A percentile compares a stretch with the other conserved stretches of the same genome.
Conservation (phyloP, 1,140 invertebrate genomes). For the Drosophila ogumai region DNA sequence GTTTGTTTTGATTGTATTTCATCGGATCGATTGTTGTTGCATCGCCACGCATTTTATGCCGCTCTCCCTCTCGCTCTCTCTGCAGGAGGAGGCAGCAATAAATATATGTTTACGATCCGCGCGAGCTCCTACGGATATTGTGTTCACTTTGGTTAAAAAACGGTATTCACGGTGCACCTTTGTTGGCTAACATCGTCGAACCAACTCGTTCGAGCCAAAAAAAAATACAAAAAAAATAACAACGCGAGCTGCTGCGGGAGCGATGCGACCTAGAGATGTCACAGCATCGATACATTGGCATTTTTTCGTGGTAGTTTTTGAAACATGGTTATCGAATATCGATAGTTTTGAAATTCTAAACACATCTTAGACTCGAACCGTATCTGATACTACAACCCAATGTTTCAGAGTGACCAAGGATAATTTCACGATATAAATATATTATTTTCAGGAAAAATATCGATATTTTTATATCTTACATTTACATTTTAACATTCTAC, state of each 20-base stretch:
- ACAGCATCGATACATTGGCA: neutral
- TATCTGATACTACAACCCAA: no score
- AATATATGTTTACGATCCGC: constrained; percentile 24
- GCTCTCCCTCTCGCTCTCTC: constrained; percentile 18
- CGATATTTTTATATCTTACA: no score
- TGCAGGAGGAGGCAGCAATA: constrained; percentile 26
- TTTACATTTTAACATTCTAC: no score
- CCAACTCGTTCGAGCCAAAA: constrained; percentile 21
- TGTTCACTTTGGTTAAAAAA: constrained; percentile 16
- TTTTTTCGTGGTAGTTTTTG: no score
- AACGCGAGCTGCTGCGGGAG: constrained; percentile 15
- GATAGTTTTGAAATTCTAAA: no score
- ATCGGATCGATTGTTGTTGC: constrained; percentile 36
- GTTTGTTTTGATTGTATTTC: constrained; percentile 61
- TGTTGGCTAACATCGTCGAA: constrained; percentile 11
- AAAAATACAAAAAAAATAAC: constrained; percentile 41
- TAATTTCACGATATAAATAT: no score
- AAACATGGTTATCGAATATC: no score
- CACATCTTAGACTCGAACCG: no score
- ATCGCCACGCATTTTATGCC: constrained; percentile 28
- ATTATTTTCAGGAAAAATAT: no score
- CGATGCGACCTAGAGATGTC: neutral
- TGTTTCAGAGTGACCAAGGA: no score
- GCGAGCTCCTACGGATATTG: neutral
- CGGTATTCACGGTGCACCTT: constrained; percentile 6